Conservation (phyloP, 2,113 vertebrate genomes). For the Solea solea region DNA sequence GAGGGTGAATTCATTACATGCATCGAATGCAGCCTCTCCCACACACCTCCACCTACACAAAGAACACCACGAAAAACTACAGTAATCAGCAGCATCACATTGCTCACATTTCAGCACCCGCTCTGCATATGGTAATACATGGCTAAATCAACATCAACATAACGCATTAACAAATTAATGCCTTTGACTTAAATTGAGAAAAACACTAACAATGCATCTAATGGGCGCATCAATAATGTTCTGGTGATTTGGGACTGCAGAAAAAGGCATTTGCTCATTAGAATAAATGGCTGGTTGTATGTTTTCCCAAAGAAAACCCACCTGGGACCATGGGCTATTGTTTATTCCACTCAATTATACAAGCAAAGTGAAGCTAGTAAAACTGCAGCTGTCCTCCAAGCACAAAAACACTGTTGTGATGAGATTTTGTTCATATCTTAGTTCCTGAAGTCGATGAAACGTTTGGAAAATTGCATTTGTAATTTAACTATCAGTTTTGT, state of each 20-base stretch:
- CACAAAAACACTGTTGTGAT: background rate
- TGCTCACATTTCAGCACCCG: slow-evolving; percentile 54
- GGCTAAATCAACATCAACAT: slow-evolving; percentile 49
- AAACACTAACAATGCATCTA: slow-evolving; percentile 34
- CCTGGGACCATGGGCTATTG: slow-evolving; percentile 40
- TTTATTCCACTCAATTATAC: slow-evolving; percentile 44
- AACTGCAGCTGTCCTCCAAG: slow-evolving; percentile 2
- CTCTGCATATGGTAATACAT: slow-evolving; percentile 51
- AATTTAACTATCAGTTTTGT: background rate
- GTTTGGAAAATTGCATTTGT: background rate
- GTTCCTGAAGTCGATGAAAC: background rate
- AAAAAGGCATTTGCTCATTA: slow-evolving; percentile 29
- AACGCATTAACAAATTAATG: slow-evolving; percentile 52
- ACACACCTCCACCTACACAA: slow-evolving; percentile 82
- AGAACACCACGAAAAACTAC: slow-evolving; percentile 66
- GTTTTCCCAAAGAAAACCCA: slow-evolving; percentile 45
- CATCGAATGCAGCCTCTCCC: slow-evolving; percentile 78
- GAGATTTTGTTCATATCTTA: background rate
- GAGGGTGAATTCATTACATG: slow-evolving; percentile 80
- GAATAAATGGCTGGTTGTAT: slow-evolving; percentile 39
- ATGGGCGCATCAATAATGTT: slow-evolving; percentile 16
- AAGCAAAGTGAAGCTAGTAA: slow-evolving; percentile 21
- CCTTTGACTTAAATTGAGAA: slow-evolving; percentile 32
- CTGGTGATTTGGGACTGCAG: slow-evolving; percentile 41
- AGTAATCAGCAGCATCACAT: slow-evolving; percentile 67